Evolutionary conservation across 1,140 invertebrate genomes (phyloP).

Genomic region (Eurosta solidaginis): DNA sequence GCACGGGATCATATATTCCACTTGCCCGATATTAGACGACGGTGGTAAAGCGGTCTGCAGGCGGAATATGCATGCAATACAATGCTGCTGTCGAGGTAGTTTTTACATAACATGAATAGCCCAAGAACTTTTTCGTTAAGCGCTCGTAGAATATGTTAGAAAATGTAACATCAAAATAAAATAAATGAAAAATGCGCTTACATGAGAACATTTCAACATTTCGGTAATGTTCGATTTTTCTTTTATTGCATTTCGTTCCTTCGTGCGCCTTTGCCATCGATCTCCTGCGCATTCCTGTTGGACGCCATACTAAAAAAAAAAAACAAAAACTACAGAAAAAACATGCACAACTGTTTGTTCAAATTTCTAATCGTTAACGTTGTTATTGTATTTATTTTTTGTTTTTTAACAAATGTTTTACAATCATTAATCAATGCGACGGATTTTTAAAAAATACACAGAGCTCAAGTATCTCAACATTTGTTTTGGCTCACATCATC

Average conservation of each 20-base stretch:
- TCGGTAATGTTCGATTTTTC: conserved; percentile 2
- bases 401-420: background rate
- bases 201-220: conserved; percentile 20
- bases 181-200: conserved; percentile 23
- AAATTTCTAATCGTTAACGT: background rate
- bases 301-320: background rate
- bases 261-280: background rate
- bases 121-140: background rate
- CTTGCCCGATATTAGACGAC: no score
- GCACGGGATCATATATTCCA: no score
- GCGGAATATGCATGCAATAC: no score
- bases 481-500: conserved; percentile 10
- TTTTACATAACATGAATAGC: background rate
- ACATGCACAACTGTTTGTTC: background rate
- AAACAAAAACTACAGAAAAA: no score
- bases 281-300: background rate
- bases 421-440: conserved; percentile 19
- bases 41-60: no score
- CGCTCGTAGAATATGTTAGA: background rate
- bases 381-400: background rate
- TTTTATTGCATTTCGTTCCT: background rate
- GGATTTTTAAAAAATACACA: conserved; percentile 5
- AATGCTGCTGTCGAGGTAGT: no score
- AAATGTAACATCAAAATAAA: conserved; percentile 19
- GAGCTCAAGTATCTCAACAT: conserved; percentile 8